These are phyloP conservation scores for Triplophysa bombifrons DNA, from an alignment of 2,797 vertebrate species.

Conservation along the genomic window DNA sequence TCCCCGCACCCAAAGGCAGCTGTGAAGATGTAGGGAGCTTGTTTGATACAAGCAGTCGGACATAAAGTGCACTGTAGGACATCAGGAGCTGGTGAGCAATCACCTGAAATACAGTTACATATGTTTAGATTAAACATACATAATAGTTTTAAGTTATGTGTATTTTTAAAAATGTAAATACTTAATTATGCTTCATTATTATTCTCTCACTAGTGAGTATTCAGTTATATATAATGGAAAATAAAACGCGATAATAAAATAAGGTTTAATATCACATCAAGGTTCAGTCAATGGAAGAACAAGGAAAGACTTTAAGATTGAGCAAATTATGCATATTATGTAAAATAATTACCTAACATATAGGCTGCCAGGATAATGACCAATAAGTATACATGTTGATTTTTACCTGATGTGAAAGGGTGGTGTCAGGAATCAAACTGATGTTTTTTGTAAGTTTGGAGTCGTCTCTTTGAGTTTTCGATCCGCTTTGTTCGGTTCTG, in stretches of 20 bases:
- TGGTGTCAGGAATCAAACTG: conserved; percentile 71
- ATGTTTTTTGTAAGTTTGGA: conserved; percentile 65
- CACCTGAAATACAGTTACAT: conserved; percentile 61
- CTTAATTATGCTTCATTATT: too few relatives aligned
- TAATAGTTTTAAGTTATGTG: too few relatives aligned
- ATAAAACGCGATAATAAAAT: too few relatives aligned
- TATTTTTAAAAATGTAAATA: too few relatives aligned
- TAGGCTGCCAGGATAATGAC: not conserved
- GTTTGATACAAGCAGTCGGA: conserved; percentile 74
- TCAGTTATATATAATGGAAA: too few relatives aligned
- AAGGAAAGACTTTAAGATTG: too few relatives aligned
- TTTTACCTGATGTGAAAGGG: conserved; percentile 69
- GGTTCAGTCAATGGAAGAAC: too few relatives aligned
- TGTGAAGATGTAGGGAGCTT: conserved; percentile 63
- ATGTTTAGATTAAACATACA: not conserved
- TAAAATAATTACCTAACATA: not conserved
- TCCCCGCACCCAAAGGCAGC: conserved; percentile 42
- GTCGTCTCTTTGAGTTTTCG: conserved; percentile 55
- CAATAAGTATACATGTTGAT: not conserved
- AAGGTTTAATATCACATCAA: too few relatives aligned
- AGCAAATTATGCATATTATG: not conserved
- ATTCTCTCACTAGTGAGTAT: too few relatives aligned
- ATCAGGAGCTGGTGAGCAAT: conserved; percentile 77
- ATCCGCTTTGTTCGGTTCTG: conserved; percentile 25
- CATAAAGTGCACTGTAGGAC: conserved; percentile 77